These are phyloP conservation scores for Microplitis mediator DNA, from an alignment of 1,140 invertebrate species.

Conservation along the genomic window DNA sequence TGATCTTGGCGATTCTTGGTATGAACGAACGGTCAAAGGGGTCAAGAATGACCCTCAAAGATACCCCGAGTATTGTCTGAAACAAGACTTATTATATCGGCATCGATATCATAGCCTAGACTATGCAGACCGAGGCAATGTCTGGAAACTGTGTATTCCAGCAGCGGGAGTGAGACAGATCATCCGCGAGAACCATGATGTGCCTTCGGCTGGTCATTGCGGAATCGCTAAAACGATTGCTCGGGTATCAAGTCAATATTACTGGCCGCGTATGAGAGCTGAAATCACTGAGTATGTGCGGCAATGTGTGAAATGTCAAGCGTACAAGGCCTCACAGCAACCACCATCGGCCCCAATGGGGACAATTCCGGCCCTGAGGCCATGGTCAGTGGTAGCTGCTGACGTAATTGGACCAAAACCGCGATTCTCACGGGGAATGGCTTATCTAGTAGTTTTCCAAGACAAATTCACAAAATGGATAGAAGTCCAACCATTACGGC, in stretches of 20 bases:
- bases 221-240: slow-evolving; percentile 33
- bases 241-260: slow-evolving; percentile 28
- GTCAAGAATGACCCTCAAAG: neutral
- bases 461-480: too few relatives aligned
- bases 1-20: slow-evolving; percentile 39
- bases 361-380: neutral
- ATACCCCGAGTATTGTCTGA: slow-evolving; percentile 33
- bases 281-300: slow-evolving; percentile 27
- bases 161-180: neutral
- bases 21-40: slow-evolving; percentile 9
- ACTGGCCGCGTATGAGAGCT: slow-evolving; percentile 30
- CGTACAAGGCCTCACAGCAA: neutral
- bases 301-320: slow-evolving; percentile 17
- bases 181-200: slow-evolving; percentile 25
- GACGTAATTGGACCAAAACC: neutral
- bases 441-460: too few relatives aligned
- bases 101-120: slow-evolving; percentile 17
- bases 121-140: slow-evolving; percentile 5
- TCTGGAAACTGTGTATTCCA: slow-evolving; percentile 30
- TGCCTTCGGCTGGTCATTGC: slow-evolving; percentile 29
- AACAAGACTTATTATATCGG: neutral
- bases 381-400: neutral
- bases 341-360: neutral
- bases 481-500: too few relatives aligned
- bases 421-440: too few relatives aligned